These are phyloP conservation scores for Tragelaphus eurycerus DNA, from an alignment of 2,797 vertebrate species.

Conservation along the genomic window DNA sequence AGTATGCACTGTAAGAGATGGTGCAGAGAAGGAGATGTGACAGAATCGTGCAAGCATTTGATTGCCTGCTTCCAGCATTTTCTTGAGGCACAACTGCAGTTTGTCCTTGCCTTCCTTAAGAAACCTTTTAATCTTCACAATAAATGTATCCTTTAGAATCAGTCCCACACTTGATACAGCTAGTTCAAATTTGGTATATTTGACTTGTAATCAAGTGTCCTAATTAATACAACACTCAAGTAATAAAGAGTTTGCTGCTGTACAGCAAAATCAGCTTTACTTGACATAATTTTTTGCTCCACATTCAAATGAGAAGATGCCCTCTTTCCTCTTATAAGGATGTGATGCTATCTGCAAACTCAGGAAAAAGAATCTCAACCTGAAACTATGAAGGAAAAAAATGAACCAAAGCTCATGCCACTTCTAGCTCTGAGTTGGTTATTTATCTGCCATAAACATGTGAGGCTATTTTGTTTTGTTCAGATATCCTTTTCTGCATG, in stretches of 20 bases:
- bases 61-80: slow-evolving; percentile 12
- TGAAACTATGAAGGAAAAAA: background rate
- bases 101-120: background rate
- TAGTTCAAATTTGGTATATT: background rate
- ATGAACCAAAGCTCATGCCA: background rate
- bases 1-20: background rate
- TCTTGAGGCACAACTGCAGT: background rate
- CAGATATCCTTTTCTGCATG: slow-evolving; percentile 49
- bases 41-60: background rate
- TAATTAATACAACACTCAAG: slow-evolving; percentile 27
- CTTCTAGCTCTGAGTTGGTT: slow-evolving; percentile 54
- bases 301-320: background rate
- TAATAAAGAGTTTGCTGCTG: background rate
- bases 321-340: background rate
- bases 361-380: slow-evolving; percentile 18
- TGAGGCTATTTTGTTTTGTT: slow-evolving; percentile 48
- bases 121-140: slow-evolving; percentile 32
- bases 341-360: background rate
- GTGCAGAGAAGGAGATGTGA: background rate
- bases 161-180: slow-evolving; percentile 9
- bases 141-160: background rate
- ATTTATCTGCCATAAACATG: slow-evolving; percentile 57
- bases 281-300: background rate
- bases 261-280: background rate
- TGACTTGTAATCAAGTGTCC: slow-evolving; percentile 1